Conservation (phyloP, 2,888 invertebrate species). For the Eurois occulta region DNA sequence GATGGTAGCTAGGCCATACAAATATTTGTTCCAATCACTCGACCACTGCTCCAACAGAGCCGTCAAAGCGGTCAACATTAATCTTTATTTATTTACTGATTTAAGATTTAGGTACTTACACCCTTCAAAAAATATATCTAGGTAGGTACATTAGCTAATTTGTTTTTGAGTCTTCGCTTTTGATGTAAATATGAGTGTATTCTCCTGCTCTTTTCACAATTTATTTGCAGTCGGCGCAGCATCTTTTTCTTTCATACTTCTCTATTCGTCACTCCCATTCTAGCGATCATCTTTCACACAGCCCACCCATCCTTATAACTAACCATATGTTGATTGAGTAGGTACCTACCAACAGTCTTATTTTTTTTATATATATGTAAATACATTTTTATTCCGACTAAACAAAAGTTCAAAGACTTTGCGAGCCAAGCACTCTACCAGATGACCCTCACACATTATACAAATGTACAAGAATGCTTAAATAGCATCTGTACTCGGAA, state of each 20-base stretch:
- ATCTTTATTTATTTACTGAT: constrained; percentile 8
- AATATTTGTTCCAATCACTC: constrained; percentile 34
- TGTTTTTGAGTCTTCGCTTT: background rate
- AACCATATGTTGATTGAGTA: background rate
- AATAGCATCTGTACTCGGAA: constrained; percentile 45
- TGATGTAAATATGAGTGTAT: too few relatives aligned
- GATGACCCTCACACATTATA: constrained; percentile 46
- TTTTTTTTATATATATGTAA: background rate
- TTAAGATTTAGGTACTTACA: background rate
- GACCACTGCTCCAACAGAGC: constrained; percentile 7
- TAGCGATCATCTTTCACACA: background rate
- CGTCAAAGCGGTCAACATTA: constrained; percentile 6
- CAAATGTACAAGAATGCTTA: constrained; percentile 61
- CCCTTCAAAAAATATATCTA: background rate
- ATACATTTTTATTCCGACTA: background rate
- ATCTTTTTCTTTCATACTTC: background rate
- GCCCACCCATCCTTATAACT: background rate
- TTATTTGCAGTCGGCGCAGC: background rate
- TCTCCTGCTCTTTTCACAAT: background rate
- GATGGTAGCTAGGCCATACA: background rate
- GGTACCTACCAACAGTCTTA: background rate
- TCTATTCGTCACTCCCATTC: background rate
- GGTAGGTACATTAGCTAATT: background rate
- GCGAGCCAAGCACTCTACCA: constrained; percentile 35
- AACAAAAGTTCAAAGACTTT: constrained; percentile 26